Evolutionary conservation across 1,140 invertebrate genomes (phyloP).

Genomic region (Neodiprion pinetum): DNA sequence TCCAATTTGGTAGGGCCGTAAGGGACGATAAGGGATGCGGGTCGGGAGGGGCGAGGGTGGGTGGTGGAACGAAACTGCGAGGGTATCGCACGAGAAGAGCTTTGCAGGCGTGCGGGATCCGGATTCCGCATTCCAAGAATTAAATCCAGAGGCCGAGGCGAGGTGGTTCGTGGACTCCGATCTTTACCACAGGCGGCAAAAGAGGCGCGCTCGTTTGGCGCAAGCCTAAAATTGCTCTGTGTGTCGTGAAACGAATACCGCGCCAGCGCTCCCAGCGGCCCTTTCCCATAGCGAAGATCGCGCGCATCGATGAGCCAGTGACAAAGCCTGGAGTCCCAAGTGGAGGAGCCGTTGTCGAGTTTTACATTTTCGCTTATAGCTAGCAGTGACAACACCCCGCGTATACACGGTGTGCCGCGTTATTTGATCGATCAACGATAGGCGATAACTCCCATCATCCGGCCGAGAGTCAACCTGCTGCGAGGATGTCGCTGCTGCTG

Average conservation of each 20-base stretch:
- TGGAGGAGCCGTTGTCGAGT: background rate
- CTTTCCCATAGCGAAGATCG: conserved; percentile 30
- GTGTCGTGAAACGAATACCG: background rate
- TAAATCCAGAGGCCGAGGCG: too few species aligned
- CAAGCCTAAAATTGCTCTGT: background rate
- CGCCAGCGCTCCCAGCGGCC: conserved; percentile 3
- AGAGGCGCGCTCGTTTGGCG: background rate
- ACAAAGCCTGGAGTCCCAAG: background rate
- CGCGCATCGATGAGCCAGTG: conserved; percentile 18
- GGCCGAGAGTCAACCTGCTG: too few species aligned
- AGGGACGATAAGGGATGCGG: too few species aligned
- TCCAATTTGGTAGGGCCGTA: too few species aligned
- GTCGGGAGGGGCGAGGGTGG: too few species aligned
- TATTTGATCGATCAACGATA: too few species aligned
- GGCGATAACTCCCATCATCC: too few species aligned
- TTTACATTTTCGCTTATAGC: conserved; percentile 1
- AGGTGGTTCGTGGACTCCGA: background rate
- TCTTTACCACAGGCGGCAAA: background rate
- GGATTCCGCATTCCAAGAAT: too few species aligned
- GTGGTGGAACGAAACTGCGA: too few species aligned
- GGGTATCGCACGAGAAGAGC: too few species aligned
- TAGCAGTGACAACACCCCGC: background rate
- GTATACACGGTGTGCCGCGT: background rate
- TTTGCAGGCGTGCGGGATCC: too few species aligned
- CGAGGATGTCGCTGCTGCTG: conserved; percentile 52